Percentiles rank a stretch among this genome's conserved stretches.
Conservation (phyloP, 1,140 invertebrate genomes). For the Augochlora pura region DNA sequence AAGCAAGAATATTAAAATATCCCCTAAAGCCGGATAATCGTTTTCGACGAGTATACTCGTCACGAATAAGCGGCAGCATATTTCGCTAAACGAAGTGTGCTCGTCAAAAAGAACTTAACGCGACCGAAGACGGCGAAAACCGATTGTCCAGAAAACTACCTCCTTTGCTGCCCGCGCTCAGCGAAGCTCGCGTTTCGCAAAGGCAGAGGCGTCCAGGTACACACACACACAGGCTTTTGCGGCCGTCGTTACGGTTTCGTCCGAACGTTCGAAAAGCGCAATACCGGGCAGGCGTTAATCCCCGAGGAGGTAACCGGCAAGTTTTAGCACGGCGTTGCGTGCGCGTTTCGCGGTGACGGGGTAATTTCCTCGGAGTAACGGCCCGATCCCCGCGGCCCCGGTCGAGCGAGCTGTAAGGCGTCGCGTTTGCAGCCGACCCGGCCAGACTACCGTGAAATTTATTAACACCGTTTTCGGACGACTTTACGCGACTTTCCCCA, state of each 20-base stretch:
- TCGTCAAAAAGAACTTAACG: too few relatives aligned
- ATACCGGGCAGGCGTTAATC: slow-evolving; percentile 10
- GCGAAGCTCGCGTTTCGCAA: background rate
- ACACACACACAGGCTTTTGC: too few relatives aligned
- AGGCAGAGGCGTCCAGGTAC: background rate
- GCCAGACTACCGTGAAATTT: background rate
- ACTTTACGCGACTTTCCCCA: background rate
- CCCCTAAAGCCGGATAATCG: too few relatives aligned
- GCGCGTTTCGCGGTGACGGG: background rate
- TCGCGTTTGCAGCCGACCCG: background rate
- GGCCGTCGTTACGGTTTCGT: background rate
- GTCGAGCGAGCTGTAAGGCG: background rate
- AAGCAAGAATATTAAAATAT: too few relatives aligned
- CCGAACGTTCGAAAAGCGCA: background rate
- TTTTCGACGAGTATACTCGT: too few relatives aligned
- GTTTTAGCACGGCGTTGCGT: background rate
- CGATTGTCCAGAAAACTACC: too few relatives aligned
- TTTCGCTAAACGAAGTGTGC: too few relatives aligned
- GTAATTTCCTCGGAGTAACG: slow-evolving; percentile 9
- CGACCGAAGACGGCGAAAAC: too few relatives aligned
- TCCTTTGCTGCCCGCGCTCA: too few relatives aligned
- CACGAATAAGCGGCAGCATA: too few relatives aligned
- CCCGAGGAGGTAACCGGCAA: background rate
- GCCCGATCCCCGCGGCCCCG: background rate
- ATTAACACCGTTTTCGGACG: background rate